A percentile compares a stretch with the other conserved stretches of the same genome.
Conservation (phyloP, 2,888 invertebrate genomes). For the Steromphala cineraria region DNA sequence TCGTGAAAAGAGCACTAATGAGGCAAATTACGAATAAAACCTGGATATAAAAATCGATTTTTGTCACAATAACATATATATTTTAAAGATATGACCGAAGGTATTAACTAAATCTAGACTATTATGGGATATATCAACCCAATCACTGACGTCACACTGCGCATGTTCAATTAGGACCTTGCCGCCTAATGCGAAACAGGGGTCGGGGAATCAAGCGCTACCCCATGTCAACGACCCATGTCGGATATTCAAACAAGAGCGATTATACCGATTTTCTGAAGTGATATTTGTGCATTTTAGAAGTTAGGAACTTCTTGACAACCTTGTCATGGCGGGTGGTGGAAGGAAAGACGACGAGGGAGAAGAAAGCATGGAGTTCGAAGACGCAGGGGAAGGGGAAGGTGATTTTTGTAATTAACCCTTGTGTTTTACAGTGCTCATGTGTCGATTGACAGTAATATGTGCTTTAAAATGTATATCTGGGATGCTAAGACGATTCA, state of each 20-base stretch:
- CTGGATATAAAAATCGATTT: not conserved
- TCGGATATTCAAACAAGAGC: not conserved
- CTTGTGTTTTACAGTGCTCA: no score
- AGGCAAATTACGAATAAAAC: not conserved
- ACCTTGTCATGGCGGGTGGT: conserved; percentile 38
- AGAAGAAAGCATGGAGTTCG: conserved; percentile 61
- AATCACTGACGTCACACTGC: conserved; percentile 66
- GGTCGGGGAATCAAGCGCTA: conserved; percentile 35
- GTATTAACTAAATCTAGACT: conserved; percentile 38
- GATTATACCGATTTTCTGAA: not conserved
- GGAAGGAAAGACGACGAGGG: conserved; percentile 58
- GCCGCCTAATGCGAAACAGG: conserved; percentile 43
- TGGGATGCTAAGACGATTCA: not conserved
- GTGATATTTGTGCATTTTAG: not conserved
- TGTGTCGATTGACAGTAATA: not conserved
- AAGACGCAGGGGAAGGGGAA: conserved; percentile 56
- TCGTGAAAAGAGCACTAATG: no score
- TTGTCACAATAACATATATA: not conserved
- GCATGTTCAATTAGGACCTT: conserved; percentile 57
- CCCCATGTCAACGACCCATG: conserved; percentile 12
- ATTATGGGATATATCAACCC: conserved; percentile 65
- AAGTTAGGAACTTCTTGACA: not conserved
- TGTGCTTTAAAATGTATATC: no score
- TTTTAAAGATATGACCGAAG: conserved; percentile 12
- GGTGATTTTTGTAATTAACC: conserved; percentile 29